Base-by-base conservation (phyloP, 2,113 vertebrate genomes). In the Guaruba guarouba region DNA sequence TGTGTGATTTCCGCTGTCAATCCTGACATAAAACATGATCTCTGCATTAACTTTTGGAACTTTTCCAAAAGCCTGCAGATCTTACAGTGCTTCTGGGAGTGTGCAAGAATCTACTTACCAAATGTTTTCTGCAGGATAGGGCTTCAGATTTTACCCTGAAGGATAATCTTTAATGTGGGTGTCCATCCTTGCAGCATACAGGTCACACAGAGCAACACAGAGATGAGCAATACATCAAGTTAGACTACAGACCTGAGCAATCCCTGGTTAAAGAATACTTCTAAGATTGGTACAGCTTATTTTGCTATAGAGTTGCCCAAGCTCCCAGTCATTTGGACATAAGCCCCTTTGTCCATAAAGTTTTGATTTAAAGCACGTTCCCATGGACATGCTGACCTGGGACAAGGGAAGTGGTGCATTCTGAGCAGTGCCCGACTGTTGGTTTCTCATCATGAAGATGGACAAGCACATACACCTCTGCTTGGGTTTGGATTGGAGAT, bases 1-100 rank as follows among this genome's bases (percentile, higher is more conserved):
- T 5, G 0, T 35, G 9, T 0, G 0, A 33, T 67, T 82, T 88
- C 51, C 83, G 10, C 13, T 88, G 24, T 82, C 52, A 49, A 1
- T 69, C n/a, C 17, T 64, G 28, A 73, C 48, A 79, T 43, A 75
- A 93, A 86, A 51, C 2, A 18, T 39, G 18, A 78, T 54, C 20
- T 81, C 35, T 86, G 11, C 33, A 17, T 77, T 77, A 41, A 52
- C 27, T 23, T 83, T 22, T 63, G n/a, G 28, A 86, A 46, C 31
- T 77, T 57, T 31, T 82, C 49, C 75, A 73, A 76, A 66, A 91
- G 12, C 16, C 71, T 90, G 6, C 8, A 51, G 49, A 80, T 49
- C 4, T 79, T 41, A 57, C 0, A 0, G 13, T 43, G 39, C 22
- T 48, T 79, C 41, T 63, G 37, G 66, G 6, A 52, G 1, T 0